Conservation (phyloP, 2,797 vertebrate genomes). For the Artibeus lituratus region DNA sequence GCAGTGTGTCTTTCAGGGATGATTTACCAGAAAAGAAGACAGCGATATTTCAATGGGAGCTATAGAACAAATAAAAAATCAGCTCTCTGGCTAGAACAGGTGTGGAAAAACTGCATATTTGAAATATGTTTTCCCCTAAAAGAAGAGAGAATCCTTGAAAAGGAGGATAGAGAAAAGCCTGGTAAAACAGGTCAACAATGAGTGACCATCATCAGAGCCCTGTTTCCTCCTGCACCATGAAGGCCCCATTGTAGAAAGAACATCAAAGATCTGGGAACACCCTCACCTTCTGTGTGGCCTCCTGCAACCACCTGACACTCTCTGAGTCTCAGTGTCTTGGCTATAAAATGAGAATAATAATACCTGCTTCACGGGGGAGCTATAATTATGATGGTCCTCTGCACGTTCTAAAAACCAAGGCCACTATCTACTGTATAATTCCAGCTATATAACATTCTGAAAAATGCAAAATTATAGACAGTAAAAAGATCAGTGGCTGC, state of each 20-base stretch:
- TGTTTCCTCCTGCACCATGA: background rate
- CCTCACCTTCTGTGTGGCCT: background rate
- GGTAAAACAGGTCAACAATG: background rate
- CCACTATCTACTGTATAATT: background rate
- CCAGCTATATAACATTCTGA: background rate
- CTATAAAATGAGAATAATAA: background rate
- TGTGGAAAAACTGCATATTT: background rate
- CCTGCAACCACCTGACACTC: background rate
- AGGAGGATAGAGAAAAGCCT: background rate
- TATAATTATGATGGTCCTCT: background rate
- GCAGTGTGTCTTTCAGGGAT: background rate
- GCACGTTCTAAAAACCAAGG: background rate
- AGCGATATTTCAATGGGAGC: background rate
- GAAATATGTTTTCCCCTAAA: background rate
- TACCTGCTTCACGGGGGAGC: background rate
- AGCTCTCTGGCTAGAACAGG: background rate
- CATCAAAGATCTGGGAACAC: background rate
- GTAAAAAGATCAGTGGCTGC: background rate
- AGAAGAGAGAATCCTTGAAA: background rate
- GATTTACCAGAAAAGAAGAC: slow-evolving; percentile 19
- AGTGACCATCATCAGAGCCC: background rate
- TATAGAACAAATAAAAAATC: slow-evolving; percentile 33
- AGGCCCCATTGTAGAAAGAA: background rate
- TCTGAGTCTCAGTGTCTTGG: background rate
- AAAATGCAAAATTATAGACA: background rate